Conservation (phyloP, 2,113 vertebrate species). For the Myrmecophaga tridactyla region DNA sequence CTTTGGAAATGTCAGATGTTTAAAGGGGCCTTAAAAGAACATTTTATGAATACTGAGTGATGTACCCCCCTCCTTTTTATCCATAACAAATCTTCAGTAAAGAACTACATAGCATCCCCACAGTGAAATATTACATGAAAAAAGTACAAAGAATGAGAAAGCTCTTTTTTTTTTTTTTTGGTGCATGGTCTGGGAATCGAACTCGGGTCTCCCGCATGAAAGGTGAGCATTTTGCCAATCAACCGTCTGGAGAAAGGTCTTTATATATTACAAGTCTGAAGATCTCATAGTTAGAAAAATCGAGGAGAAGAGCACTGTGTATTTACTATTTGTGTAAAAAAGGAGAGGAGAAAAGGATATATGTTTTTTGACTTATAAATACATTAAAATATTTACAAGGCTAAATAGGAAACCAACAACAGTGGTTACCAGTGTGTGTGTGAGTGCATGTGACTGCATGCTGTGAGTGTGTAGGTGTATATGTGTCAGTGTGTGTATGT, state of each 20-base stretch:
- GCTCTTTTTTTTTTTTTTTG: too few species aligned
- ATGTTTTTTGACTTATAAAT: slow-evolving; percentile 24
- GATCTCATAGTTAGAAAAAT: background rate
- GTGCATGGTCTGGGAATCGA: too few species aligned
- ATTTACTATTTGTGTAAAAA: slow-evolving; percentile 9
- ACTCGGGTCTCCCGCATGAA: too few species aligned
- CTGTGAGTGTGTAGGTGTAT: background rate
- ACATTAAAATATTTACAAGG: background rate
- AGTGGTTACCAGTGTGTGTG: background rate
- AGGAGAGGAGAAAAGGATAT: background rate
- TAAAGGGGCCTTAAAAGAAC: background rate
- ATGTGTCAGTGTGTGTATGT: too few species aligned
- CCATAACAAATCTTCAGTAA: background rate
- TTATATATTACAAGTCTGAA: background rate
- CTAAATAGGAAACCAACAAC: background rate
- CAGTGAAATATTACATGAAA: background rate
- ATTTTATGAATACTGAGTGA: background rate
- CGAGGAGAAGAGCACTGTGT: background rate
- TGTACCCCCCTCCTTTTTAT: background rate
- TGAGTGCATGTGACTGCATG: too few species aligned
- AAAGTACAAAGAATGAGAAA: background rate
- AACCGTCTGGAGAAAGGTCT: too few species aligned
- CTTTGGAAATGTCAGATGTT: background rate
- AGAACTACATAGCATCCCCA: background rate
- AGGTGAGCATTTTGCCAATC: too few species aligned